Conservation (phyloP, 2,888 invertebrate genomes). For the Acleris emargana region DNA sequence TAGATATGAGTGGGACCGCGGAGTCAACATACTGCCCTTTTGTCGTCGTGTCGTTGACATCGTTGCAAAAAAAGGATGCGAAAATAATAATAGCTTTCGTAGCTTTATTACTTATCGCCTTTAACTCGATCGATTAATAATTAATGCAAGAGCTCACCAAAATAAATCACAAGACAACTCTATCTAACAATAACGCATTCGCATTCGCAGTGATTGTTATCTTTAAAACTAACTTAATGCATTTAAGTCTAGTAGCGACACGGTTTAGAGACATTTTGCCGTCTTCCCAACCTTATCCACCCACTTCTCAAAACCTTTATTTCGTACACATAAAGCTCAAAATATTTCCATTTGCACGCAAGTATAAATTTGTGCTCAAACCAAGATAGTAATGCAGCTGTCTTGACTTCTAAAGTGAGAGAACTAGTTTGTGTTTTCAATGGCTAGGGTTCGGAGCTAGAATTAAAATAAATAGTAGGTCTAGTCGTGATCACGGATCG, state of each 20-base stretch:
- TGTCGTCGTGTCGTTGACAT: no score
- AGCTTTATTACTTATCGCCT: neutral
- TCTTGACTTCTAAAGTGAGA: slow-evolving; percentile 45
- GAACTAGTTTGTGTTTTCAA: slow-evolving; percentile 50
- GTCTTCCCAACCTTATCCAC: slow-evolving; percentile 52
- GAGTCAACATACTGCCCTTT: no score
- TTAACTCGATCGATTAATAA: slow-evolving; percentile 40
- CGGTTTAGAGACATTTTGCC: slow-evolving; percentile 78
- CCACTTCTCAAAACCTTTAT: slow-evolving; percentile 48
- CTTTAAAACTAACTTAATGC: slow-evolving; percentile 82
- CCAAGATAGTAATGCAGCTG: slow-evolving; percentile 44
- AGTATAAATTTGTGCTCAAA: slow-evolving; percentile 32
- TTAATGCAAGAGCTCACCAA: slow-evolving; percentile 74
- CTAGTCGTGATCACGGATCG: slow-evolving; percentile 81
- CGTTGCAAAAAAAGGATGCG: no score
- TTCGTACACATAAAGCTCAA: slow-evolving; percentile 49
- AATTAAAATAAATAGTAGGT: slow-evolving; percentile 69
- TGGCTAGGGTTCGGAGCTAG: slow-evolving; percentile 42
- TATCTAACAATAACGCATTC: slow-evolving; percentile 76
- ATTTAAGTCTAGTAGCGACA: slow-evolving; percentile 82
- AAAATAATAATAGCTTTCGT: neutral
- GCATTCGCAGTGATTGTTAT: slow-evolving; percentile 82
- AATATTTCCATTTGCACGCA: slow-evolving; percentile 41
- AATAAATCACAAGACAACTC: slow-evolving; percentile 81
- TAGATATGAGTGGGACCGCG: no score